Conservation (phyloP, 2,888 invertebrate genomes). For the Tubulanus polymorphus region DNA sequence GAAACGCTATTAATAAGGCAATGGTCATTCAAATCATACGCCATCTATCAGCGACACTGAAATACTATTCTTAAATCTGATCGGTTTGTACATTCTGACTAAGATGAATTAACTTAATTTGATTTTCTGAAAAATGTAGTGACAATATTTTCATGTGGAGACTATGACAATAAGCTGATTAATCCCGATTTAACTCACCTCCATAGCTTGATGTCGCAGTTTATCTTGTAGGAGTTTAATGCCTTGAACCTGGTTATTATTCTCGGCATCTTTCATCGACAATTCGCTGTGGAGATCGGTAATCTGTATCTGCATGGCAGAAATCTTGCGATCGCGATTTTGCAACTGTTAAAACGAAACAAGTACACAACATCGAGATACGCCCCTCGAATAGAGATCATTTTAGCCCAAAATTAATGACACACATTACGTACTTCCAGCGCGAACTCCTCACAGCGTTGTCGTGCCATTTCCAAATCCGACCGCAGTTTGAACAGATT, state of each 20-base stretch:
- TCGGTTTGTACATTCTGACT: too few species aligned
- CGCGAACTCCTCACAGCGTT: constrained; percentile 33
- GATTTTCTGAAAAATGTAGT: too few species aligned
- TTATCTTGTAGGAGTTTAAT: constrained; percentile 41
- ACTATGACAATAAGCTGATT: background rate
- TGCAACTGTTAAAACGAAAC: constrained; percentile 25
- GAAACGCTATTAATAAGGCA: too few species aligned
- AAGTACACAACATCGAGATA: background rate
- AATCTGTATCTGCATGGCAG: constrained; percentile 36
- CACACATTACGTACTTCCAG: constrained; percentile 30
- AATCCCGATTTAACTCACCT: constrained; percentile 39
- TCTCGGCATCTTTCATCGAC: constrained; percentile 39
- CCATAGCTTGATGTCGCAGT: constrained; percentile 25
- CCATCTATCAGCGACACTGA: background rate
- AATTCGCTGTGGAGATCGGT: constrained; percentile 38
- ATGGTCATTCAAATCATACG: background rate
- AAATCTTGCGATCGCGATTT: constrained; percentile 37
- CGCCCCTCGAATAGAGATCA: background rate
- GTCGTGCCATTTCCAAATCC: constrained; percentile 36
- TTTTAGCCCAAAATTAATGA: background rate
- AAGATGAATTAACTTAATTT: too few species aligned
- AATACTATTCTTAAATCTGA: too few species aligned
- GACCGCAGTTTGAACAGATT: constrained; percentile 23
- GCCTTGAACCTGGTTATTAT: constrained; percentile 30
- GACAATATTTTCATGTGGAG: too few species aligned